A percentile compares a stretch with the other conserved stretches of the same genome.
Conservation (phyloP, 2,888 invertebrate species). For the Alsophila aescularia region DNA sequence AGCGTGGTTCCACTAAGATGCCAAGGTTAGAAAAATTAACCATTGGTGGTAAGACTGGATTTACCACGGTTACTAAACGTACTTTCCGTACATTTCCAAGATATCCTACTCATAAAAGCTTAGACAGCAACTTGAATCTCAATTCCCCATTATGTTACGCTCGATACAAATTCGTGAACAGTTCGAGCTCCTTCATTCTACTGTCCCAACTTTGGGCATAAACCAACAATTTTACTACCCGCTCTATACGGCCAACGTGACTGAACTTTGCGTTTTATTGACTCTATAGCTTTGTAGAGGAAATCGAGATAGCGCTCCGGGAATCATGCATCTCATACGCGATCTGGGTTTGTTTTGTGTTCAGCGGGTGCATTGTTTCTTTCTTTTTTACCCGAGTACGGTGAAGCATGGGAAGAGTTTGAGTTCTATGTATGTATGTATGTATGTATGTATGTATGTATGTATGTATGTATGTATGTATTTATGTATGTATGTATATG, state of each 20-base stretch:
- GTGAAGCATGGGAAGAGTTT: too few species aligned
- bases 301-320: constrained; percentile 28
- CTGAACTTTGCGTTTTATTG: constrained; percentile 46
- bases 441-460: too few species aligned
- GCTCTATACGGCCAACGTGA: constrained; percentile 42
- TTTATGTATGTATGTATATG: too few species aligned
- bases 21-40: too few species aligned
- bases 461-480: too few species aligned
- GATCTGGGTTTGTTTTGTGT: background rate
- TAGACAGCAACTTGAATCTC: constrained; percentile 36
- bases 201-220: constrained; percentile 47
- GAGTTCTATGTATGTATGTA: too few species aligned
- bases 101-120: constrained; percentile 23
- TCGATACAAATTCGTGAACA: constrained; percentile 39
- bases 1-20: too few species aligned
- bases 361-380: background rate
- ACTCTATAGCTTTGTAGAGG: constrained; percentile 26
- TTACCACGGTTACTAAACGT: background rate
- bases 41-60: too few species aligned
- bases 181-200: constrained; percentile 38
- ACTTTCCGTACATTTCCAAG: background rate
- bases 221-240: constrained; percentile 48
- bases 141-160: constrained; percentile 33
- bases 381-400: too few species aligned
- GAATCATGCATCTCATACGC: constrained; percentile 17